These are phyloP conservation scores for Oophaga sylvatica DNA, from an alignment of 2,797 vertebrate species.

Conservation along the genomic window DNA sequence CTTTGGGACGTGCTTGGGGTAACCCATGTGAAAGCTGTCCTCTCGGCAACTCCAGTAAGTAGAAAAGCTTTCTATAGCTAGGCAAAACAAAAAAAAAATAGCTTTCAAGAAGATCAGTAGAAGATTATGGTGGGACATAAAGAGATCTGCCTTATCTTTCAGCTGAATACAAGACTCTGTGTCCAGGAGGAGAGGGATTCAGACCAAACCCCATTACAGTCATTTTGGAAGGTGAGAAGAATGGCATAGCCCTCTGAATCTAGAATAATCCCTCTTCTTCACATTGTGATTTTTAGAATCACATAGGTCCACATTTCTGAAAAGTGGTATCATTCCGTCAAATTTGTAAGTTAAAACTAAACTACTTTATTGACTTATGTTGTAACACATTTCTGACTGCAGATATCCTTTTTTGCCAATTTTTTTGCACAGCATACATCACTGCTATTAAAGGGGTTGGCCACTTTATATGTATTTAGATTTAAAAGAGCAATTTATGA, in stretches of 20 bases:
- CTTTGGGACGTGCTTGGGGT: constrained; percentile 89
- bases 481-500: too few relatives aligned
- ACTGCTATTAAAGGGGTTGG: too few relatives aligned
- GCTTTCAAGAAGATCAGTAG: not conserved
- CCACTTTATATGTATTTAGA: too few relatives aligned
- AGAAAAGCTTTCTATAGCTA: not conserved
- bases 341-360: too few relatives aligned
- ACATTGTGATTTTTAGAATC: not conserved
- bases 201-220: constrained; percentile 91
- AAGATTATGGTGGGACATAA: not conserved
- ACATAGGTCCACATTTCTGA: not conserved
- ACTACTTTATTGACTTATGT: too few relatives aligned
- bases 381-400: too few relatives aligned
- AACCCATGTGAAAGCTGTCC: constrained; percentile 94
- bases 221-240: constrained; percentile 88
- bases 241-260: not conserved
- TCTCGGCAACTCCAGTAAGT: constrained; percentile 85
- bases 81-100: not conserved
- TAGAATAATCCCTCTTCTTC: not conserved
- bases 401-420: too few relatives aligned
- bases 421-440: too few relatives aligned
- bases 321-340: too few relatives aligned
- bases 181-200: constrained; percentile 93
- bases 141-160: constrained; percentile 52
- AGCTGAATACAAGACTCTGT: constrained; percentile 95